These are phyloP conservation scores for Spicauda simplicius DNA, from an alignment of 2,888 invertebrate species.

Conservation along the genomic window DNA sequence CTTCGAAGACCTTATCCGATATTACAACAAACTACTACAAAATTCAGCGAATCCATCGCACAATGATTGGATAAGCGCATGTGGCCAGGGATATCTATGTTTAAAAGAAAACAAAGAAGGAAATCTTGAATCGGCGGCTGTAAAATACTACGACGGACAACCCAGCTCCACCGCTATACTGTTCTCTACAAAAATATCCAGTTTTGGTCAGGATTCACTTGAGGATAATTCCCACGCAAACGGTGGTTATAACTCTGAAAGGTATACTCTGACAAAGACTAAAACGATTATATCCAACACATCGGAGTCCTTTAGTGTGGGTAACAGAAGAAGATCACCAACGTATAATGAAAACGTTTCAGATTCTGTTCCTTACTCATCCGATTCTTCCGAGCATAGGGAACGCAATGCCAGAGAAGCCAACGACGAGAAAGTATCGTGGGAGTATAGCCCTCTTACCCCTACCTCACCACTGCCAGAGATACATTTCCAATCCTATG, in stretches of 20 bases:
- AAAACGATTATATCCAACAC: slow-evolving; percentile 73
- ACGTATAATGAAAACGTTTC: slow-evolving; percentile 72
- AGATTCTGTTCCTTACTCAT: slow-evolving; percentile 58
- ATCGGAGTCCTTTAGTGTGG: slow-evolving; percentile 73
- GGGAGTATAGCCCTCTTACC: slow-evolving; percentile 77
- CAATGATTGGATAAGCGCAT: slow-evolving; percentile 67
- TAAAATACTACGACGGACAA: slow-evolving; percentile 74
- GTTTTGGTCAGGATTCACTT: slow-evolving; percentile 79
- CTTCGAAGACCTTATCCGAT: slow-evolving; percentile 70
- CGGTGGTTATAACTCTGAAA: slow-evolving; percentile 73
- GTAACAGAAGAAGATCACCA: slow-evolving; percentile 74
- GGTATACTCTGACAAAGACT: slow-evolving; percentile 76
- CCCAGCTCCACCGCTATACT: slow-evolving; percentile 73
- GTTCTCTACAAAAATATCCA: slow-evolving; percentile 82
- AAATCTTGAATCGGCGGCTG: slow-evolving; percentile 66
- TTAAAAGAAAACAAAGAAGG: slow-evolving; percentile 70
- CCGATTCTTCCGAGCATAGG: slow-evolving; percentile 63
- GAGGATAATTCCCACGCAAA: slow-evolving; percentile 68
- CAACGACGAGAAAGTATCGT: slow-evolving; percentile 69
- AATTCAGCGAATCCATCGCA: slow-evolving; percentile 59
- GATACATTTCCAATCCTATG: slow-evolving; percentile 84
- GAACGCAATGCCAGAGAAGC: slow-evolving; percentile 52
- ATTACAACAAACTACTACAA: slow-evolving; percentile 68
- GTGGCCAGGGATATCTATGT: slow-evolving; percentile 75
- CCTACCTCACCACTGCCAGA: slow-evolving; percentile 69